Base-by-base conservation (phyloP, 2,888 invertebrate species). In the Synanthedon myopaeformis region DNA sequence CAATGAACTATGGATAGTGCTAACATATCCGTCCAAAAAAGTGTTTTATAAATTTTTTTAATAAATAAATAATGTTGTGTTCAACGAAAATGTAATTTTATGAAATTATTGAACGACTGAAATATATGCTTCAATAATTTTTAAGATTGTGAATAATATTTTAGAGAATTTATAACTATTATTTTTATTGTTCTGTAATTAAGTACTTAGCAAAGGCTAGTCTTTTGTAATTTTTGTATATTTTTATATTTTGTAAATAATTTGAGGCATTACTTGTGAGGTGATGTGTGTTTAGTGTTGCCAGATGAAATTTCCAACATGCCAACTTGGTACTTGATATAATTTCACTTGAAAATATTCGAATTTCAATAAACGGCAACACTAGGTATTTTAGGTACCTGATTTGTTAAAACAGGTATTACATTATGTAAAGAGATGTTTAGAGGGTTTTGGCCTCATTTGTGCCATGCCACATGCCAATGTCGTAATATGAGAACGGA, bases 181-280 rank as follows among this genome's bases (percentile, higher is more conserved):
- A 67, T 69, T 66, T 56, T 61, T 59, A 55, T 54, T 65, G 57
- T 53, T 63, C 57, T 62, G 68, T 66, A 65, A 49, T 23, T 65
- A 63, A 59, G 62, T 76, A 78, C 80, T 84, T 85, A 84, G 86
- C 84, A 74, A 82, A 69, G 83, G 84, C 86, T 87, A 87, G 86
- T 87, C 86, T 76, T 70, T 74, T 76, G 60, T 69, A 72, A 76
- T 74, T 63, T 82, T 78, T 82, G 81, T 81, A 81, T 83, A 81
- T 63, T 59, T 57, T 57, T 55, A 45, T 45, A 57, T 62, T 68
- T 65, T 72, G 72, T 74, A 73, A 66, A 73, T 73, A 73, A 67
- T 63, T 51, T 62, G 69, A 66, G 79, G 81, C 81, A 79, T 82
- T 82, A 80, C 67, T 63, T 58, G 54, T 51, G n/a, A 8, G 14